These are phyloP conservation scores for Poecilia picta DNA, from an alignment of 2,797 vertebrate species.

Conservation along the genomic window DNA sequence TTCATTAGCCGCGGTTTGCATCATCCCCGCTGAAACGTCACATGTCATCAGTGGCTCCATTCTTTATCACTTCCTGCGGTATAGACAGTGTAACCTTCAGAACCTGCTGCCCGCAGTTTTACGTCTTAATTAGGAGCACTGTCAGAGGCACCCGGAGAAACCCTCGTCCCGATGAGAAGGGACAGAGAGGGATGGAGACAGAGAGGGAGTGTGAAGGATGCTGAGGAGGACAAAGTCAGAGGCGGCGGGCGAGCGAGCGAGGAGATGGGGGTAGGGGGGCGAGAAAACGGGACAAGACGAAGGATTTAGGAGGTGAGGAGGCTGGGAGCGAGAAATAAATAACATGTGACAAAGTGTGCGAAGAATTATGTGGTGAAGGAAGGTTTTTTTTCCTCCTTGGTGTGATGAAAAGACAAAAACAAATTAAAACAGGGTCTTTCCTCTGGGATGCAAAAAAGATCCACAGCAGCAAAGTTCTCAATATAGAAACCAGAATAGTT, in stretches of 20 bases:
- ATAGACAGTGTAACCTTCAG: conserved; percentile 80
- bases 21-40: conserved; percentile 78
- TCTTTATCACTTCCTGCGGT: conserved; percentile 76
- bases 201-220: conserved; percentile 67
- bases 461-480: neutral
- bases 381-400: neutral
- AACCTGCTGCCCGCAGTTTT: conserved; percentile 81
- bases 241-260: conserved; percentile 12
- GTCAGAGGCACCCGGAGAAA: conserved; percentile 57
- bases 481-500: neutral
- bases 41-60: conserved; percentile 81
- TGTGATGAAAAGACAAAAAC: neutral
- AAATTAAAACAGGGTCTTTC: neutral
- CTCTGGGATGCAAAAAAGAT: neutral
- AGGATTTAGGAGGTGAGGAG: neutral
- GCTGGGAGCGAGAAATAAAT: neutral
- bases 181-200: conserved; percentile 64
- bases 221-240: conserved; percentile 62
- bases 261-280: neutral
- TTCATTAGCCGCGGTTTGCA: conserved; percentile 82
- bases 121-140: conserved; percentile 80
- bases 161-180: conserved; percentile 60
- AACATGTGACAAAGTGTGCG: neutral
- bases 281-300: conserved; percentile 2
- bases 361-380: neutral